These are phyloP conservation scores for Acrobasis repandana DNA, from an alignment of 2,888 invertebrate species.

Conservation along the genomic window DNA sequence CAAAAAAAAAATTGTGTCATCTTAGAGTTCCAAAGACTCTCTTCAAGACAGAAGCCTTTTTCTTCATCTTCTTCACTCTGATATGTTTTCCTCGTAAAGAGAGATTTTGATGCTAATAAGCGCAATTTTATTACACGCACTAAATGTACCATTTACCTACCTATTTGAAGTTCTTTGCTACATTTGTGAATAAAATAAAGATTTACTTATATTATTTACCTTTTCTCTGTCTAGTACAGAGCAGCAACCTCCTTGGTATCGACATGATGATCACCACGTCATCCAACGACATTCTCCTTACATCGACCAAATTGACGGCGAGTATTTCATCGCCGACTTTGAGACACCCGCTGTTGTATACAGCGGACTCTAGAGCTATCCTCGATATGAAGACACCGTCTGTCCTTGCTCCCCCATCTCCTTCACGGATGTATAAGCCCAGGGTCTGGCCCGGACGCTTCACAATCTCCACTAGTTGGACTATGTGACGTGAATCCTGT, in stretches of 20 bases:
- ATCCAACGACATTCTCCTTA: conserved; percentile 98
- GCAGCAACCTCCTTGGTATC: conserved; percentile 96
- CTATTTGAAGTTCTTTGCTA: too few species aligned
- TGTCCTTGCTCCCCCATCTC: conserved; percentile 97
- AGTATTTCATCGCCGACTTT: conserved; percentile 99
- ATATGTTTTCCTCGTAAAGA: too few species aligned
- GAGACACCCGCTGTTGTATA: conserved; percentile 98
- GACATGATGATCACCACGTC: conserved; percentile 99
- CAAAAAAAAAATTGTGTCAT: too few species aligned
- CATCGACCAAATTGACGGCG: conserved; percentile 98
- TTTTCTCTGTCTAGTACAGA: conserved; percentile 94
- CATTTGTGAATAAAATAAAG: too few species aligned
- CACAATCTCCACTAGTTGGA: conserved; percentile 98
- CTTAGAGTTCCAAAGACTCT: too few species aligned
- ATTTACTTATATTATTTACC: conserved; percentile 57
- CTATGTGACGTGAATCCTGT: conserved; percentile 89
- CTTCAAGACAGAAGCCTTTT: too few species aligned
- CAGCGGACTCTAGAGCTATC: conserved; percentile 95
- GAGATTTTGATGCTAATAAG: too few species aligned
- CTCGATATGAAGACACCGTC: conserved; percentile 99
- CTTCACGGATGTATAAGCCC: conserved; percentile 98
- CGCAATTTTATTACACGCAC: too few species aligned
- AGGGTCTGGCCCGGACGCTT: conserved; percentile 99
- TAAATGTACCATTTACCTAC: too few species aligned
- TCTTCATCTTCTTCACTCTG: too few species aligned